Percentiles rank a stretch among this genome's conserved stretches.
These are phyloP conservation scores for Hypotaenidia okinawae DNA, from an alignment of 2,797 vertebrate genomes.

Conservation along the genomic window DNA sequence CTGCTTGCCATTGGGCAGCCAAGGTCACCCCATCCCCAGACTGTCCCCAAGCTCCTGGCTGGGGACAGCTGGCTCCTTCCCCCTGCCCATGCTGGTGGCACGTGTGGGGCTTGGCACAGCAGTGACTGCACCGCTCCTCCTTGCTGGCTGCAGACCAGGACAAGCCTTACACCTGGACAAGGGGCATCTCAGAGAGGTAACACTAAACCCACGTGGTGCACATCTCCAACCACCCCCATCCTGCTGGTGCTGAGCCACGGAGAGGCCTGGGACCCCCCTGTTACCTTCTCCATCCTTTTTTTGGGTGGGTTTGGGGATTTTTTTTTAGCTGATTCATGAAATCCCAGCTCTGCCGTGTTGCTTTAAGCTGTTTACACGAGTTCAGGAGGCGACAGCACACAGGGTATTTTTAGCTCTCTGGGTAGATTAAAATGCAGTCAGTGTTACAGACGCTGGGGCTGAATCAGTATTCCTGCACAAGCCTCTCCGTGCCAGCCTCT, in stretches of 20 bases:
- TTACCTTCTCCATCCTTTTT: neutral
- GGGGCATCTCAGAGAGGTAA: neutral
- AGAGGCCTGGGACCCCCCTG: neutral
- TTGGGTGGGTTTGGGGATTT: too few species aligned
- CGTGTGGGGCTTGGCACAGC: fast-evolving
- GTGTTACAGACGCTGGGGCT: constrained; percentile 74
- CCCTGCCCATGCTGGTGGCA: fast-evolving
- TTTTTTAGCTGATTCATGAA: constrained; percentile 60
- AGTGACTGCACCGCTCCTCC: fast-evolving
- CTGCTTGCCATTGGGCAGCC: fast-evolving
- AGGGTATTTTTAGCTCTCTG: constrained; percentile 78
- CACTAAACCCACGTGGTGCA: neutral
- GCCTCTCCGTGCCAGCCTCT: constrained; percentile 73
- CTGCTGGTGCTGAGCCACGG: fast-evolving
- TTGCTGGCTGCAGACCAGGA: neutral
- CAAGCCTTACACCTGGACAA: neutral
- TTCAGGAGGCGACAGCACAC: constrained; percentile 54
- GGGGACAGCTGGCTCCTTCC: neutral
- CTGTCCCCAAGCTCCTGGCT: neutral
- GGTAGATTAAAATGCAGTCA: constrained; percentile 76
- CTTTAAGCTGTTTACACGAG: constrained; percentile 68
- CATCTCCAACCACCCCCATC: fast-evolving
- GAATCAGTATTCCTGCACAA: constrained; percentile 82
- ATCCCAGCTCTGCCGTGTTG: constrained; percentile 9
- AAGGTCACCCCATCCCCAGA: neutral